Conservation (phyloP, 2,888 invertebrate species). For the Abrostola triplasia region DNA sequence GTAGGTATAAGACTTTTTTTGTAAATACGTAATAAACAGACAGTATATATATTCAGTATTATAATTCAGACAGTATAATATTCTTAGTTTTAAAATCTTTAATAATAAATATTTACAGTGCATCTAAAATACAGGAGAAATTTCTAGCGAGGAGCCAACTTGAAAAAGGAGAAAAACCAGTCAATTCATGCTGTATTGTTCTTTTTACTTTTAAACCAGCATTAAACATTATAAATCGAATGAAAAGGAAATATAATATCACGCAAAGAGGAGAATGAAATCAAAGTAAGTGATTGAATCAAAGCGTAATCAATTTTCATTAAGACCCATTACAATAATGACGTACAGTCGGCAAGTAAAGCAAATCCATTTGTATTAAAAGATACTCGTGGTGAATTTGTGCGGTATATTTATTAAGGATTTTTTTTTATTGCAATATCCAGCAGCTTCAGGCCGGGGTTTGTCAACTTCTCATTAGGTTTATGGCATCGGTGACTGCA, state of each 20-base stretch:
- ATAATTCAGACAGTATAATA: too few species aligned
- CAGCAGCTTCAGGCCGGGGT: too few species aligned
- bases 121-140: too few species aligned
- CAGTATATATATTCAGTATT: too few species aligned
- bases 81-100: too few species aligned
- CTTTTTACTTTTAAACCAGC: not conserved
- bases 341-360: conserved; percentile 14
- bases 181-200: not conserved
- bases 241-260: conserved; percentile 2
- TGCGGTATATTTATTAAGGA: not conserved
- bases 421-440: not conserved
- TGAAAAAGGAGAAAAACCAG: too few species aligned
- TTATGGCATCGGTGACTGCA: too few species aligned
- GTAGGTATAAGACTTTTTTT: too few species aligned
- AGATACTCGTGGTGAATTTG: conserved; percentile 9
- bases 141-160: too few species aligned
- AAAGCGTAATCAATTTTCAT: conserved; percentile 45
- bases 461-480: too few species aligned
- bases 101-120: too few species aligned
- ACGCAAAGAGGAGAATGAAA: conserved; percentile 13
- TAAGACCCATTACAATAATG: conserved; percentile 44
- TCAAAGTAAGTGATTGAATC: conserved; percentile 29
- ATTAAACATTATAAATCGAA: not conserved
- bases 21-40: not conserved
- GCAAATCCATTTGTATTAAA: conserved; percentile 21